Conservation (phyloP, 2,113 vertebrate genomes). For the Cyprinodon brontotheroides region DNA sequence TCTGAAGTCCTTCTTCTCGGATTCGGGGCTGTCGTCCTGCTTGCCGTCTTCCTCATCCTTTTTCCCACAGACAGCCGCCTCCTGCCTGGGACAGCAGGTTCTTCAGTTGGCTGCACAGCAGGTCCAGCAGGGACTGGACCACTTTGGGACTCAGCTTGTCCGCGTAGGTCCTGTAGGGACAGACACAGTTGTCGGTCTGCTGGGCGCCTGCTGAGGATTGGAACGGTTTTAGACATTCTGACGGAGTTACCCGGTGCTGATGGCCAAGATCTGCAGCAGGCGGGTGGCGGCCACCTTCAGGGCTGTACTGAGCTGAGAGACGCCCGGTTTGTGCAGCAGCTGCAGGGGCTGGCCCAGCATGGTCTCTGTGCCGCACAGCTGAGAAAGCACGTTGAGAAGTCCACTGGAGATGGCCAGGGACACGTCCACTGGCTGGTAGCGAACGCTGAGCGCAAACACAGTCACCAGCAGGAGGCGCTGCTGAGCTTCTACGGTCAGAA, state of each 20-base stretch:
- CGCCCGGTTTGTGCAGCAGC: conserved; percentile 89
- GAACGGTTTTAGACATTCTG: not conserved
- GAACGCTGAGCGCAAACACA: conserved; percentile 94
- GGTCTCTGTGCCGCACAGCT: conserved; percentile 95
- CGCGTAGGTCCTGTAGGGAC: conserved; percentile 86
- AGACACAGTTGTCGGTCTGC: not conserved
- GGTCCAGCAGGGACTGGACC: conserved; percentile 94
- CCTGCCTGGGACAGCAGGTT: conserved; percentile 93
- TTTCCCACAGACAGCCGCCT: conserved; percentile 81
- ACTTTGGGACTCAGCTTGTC: conserved; percentile 95
- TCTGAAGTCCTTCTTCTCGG: conserved; percentile 92
- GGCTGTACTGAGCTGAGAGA: conserved; percentile 95
- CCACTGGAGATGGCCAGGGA: conserved; percentile 96
- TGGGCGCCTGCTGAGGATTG: not conserved
- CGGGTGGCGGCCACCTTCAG: conserved; percentile 96
- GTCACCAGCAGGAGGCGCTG: conserved; percentile 97
- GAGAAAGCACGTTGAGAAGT: conserved; percentile 92
- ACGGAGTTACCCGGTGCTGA: conserved; percentile 92
- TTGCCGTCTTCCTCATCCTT: conserved; percentile 83
- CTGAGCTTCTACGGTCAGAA: conserved; percentile 85
- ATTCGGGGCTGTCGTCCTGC: conserved; percentile 80
- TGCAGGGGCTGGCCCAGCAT: conserved; percentile 94
- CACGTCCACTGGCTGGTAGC: conserved; percentile 96
- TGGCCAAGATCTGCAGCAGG: conserved; percentile 94
- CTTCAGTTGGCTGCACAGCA: conserved; percentile 96